Evolutionary conservation across 2,797 vertebrate genomes (phyloP), one percentile per base, ranked within the genome.

Genomic region (Chaetodon trifasciatus): DNA sequence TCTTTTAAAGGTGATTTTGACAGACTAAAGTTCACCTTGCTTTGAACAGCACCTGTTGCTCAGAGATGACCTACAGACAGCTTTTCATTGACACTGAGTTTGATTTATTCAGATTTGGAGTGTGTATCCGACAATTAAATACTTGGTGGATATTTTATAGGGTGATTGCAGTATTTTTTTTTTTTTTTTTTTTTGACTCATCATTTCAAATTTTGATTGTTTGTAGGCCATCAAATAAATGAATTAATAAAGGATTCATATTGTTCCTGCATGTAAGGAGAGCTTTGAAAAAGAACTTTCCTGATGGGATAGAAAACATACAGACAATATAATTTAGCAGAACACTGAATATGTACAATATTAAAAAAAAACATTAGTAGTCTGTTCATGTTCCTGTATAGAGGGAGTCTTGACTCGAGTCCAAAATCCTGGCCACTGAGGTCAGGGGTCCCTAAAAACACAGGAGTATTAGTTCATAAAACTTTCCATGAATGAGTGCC

Each of bases 21-120:
- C 9, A 13, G 19, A 66, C 24, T 37, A 17, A 40, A 61, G n/a
- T 3, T 2, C 12, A 55, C 6, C 32, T 39, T 40, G 5, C 6
- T 23, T 15, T 66, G 10, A 69, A 42, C n/a, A 65, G 44, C 50
- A 80, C 40, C 70, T 80, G 57, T 68, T 81, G 47, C 52, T 72
- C 17, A 10, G 1, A 10, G 2, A 64, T 47, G 68, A 52, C 28
- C 16, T 50, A 21, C 61, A 78, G 70, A 57, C 40, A 5, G 58
- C n/a, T 19, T 24, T 61, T 32, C 3, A 39, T 69, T 60, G 37
- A 44, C 15, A 60, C 11, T 40, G 7, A 15, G 15, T 28, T 32
- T 47, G 2, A 9, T 46, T 23, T 28, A 47, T 21, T 47, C 9
- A 47, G 44, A 58, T 60, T 13, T 35, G 2, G 9, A 10, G 28